These are phyloP conservation scores for Chlorocebus sabaeus DNA, from an alignment of 2,113 vertebrate species.

Conservation along the genomic window DNA sequence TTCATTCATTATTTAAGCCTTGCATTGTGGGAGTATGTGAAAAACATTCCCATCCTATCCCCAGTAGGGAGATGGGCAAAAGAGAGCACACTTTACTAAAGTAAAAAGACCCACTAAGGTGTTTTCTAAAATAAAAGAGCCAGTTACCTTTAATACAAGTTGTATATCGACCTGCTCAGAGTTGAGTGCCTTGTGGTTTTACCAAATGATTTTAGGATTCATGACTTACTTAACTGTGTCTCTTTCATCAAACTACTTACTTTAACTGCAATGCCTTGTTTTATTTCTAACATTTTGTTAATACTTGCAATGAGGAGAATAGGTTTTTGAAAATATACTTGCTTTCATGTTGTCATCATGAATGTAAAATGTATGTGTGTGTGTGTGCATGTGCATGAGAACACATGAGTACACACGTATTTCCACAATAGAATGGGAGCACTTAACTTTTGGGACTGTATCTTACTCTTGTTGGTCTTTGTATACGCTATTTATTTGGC, in stretches of 20 bases:
- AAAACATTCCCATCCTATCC: background rate
- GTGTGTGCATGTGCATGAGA: too few species aligned
- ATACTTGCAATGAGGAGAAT: background rate
- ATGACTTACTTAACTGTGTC: background rate
- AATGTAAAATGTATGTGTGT: rapidly evolving
- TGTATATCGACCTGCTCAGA: background rate
- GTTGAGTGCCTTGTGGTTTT: background rate
- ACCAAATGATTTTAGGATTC: slow-evolving; percentile 28
- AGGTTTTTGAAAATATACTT: background rate
- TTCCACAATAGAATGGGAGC: background rate
- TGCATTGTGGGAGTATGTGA: background rate
- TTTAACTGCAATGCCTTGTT: background rate
- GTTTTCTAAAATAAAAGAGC: background rate
- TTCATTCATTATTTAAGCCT: background rate
- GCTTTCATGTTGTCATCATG: background rate
- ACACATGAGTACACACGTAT: rapidly evolving
- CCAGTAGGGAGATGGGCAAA: background rate
- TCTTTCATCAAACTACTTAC: background rate
- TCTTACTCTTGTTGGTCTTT: background rate
- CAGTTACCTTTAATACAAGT: background rate
- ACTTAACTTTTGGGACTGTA: background rate
- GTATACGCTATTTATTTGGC: background rate
- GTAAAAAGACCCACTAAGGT: background rate
- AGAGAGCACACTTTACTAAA: background rate
- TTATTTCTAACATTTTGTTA: slow-evolving; percentile 41